Evolutionary conservation across 2,888 invertebrate species (phyloP), one percentile per base, ranked within the genome.

Genomic region (Hylaea fasciaria): DNA sequence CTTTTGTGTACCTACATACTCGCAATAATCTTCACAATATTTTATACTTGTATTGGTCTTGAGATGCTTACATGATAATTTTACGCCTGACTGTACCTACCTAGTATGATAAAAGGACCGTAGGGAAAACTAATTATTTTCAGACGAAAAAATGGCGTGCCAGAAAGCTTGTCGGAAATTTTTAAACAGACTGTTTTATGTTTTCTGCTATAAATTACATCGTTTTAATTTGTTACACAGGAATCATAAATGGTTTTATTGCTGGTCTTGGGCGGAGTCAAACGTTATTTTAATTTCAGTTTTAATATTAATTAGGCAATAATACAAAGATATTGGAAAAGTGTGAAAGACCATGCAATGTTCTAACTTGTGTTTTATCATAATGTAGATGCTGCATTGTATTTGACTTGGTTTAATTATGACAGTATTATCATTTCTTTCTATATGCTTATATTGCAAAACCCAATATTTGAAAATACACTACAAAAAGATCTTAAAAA

Each of bases 91-190:
- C 63, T 60, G 55, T 65, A 56, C 66, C 28, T 65, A 56, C 66
- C 28, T 28, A 47, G 35, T 12, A 55, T 60, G 62, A 66, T 66
- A 71, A 72, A 68, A 69, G 54, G 62, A 59, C 67, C 63, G 62
- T 45, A 43, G 72, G 70, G 62, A 68, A 69, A 74, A 73, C 72
- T 78, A 74, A 77, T 77, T 76, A 77, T 68, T 69, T 62, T 54
- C 50, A 17, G 57, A 39, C 64, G 59, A 65, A 70, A 75, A 76
- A 77, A 73, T 68, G 69, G 71, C 63, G 55, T 59, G 72, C 64
- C 60, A 59, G 62, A 62, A 68, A 70, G 66, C 63, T 57, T 66
- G 65, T 58, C 63, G 57, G 57, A 67, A 65, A 65, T 71, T 74
- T 76, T 76, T 55, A 71, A 72, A 73, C 67, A 69, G 66, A 55